phyloP scores from a whole-genome alignment of 2,113 vertebrate genomes.

The Perccottus glenii region DNA sequence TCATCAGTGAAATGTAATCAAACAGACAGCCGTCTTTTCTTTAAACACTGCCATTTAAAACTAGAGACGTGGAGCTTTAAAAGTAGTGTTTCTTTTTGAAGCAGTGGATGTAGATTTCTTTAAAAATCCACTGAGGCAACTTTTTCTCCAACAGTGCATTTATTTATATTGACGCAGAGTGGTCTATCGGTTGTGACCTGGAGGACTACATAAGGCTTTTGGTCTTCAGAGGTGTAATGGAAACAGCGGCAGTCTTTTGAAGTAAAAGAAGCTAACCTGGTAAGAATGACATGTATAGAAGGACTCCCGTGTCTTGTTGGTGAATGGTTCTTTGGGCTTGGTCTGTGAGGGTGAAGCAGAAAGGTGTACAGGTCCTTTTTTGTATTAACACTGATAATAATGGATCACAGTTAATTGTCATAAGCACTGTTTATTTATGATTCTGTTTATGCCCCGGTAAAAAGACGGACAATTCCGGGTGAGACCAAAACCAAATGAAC shows the following conservation, averaged over 20 bases:
- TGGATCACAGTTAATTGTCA: background rate
- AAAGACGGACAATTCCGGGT: too few relatives aligned
- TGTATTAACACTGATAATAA: background rate
- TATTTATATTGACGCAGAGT: too few relatives aligned
- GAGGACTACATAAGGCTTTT: too few relatives aligned
- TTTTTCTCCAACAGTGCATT: background rate
- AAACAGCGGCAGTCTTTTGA: too few relatives aligned
- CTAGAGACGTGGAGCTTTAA: background rate
- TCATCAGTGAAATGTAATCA: background rate
- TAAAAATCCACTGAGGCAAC: background rate
- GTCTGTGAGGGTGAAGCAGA: background rate
- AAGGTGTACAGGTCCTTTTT: background rate
- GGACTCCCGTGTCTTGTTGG: background rate
- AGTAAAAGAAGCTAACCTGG: too few relatives aligned
- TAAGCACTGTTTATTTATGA: too few relatives aligned
- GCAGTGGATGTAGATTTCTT: background rate
- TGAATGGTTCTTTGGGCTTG: background rate
- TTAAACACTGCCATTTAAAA: background rate
- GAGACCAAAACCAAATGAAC: too few relatives aligned
- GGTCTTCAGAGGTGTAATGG: too few relatives aligned
- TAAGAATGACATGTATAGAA: too few relatives aligned
- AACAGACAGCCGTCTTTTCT: background rate
- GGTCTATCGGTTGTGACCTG: too few relatives aligned
- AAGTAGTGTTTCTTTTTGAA: background rate
- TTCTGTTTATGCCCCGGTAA: too few relatives aligned